Percentiles rank a stretch among this genome's conserved stretches.
Conservation (phyloP, 2,797 vertebrate species). For the Periparus ater region DNA sequence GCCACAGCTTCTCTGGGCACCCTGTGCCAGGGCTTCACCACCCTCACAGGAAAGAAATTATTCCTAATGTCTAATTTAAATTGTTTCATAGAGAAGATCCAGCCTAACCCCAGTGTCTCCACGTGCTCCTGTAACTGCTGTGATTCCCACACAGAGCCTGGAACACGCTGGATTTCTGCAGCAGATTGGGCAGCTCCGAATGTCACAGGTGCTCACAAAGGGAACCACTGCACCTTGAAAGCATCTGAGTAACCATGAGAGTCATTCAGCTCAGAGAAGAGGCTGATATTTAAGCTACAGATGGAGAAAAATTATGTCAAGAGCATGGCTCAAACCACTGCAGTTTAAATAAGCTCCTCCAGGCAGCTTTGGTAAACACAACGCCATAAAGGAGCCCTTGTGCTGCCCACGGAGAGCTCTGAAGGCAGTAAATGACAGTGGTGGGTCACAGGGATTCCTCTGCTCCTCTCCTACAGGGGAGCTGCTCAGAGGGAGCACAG, state of each 20-base stretch:
- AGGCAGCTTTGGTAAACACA: conserved; percentile 13
- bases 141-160: neutral
- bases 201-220: neutral
- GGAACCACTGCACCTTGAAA: neutral
- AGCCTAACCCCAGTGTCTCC: neutral
- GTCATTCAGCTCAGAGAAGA: neutral
- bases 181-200: neutral
- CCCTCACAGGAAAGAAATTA: neutral
- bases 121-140: neutral
- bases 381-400: neutral
- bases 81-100: neutral
- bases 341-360: conserved; percentile 24
- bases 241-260: neutral
- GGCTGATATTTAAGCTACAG: conserved; percentile 8
- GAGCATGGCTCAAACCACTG: neutral
- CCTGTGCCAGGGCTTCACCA: rapidly evolving
- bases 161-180: rapidly evolving
- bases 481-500: neutral
- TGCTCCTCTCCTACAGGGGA: neutral
- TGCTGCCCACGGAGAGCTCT: neutral
- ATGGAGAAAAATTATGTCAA: conserved; percentile 32
- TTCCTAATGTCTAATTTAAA: neutral
- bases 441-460: neutral
- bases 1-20: rapidly evolving
- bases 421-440: neutral